Conservation (phyloP, 1,140 invertebrate species). For the Popillia japonica region DNA sequence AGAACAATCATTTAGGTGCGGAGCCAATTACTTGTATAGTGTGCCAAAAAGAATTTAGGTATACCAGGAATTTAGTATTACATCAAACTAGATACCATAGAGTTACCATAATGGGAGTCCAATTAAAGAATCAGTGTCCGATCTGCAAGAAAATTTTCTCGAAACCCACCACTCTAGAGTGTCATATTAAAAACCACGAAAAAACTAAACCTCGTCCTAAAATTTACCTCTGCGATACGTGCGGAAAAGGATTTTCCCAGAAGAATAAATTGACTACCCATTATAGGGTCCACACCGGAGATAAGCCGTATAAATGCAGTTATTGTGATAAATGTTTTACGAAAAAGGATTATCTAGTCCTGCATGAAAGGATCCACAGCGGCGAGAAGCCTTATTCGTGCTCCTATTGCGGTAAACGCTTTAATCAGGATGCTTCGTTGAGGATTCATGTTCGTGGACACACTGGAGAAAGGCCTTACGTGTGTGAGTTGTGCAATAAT, state of each 20-base stretch:
- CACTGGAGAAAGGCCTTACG: slow-evolving; percentile 56
- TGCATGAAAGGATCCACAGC: slow-evolving; percentile 67
- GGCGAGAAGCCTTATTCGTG: slow-evolving; percentile 66
- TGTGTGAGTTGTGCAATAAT: slow-evolving; percentile 51
- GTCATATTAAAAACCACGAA: slow-evolving; percentile 41
- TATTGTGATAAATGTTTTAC: slow-evolving; percentile 65
- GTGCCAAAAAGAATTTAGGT: slow-evolving; percentile 52
- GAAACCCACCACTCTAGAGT: slow-evolving; percentile 46
- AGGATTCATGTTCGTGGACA: slow-evolving; percentile 64
- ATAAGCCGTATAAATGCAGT: slow-evolving; percentile 63
- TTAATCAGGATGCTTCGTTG: slow-evolving; percentile 59
- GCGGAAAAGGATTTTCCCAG: slow-evolving; percentile 66
- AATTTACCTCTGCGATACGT: slow-evolving; percentile 60
- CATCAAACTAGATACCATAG: slow-evolving; percentile 50
- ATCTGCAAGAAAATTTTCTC: slow-evolving; percentile 51
- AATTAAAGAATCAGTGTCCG: slow-evolving; percentile 49
- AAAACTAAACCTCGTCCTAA: slow-evolving; percentile 32
- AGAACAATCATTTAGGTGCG: slow-evolving; percentile 74
- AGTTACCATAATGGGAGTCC: slow-evolving; percentile 49
- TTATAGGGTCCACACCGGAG: slow-evolving; percentile 67
- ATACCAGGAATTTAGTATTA: slow-evolving; percentile 49
- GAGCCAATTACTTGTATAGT: slow-evolving; percentile 65
- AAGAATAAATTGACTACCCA: slow-evolving; percentile 69
- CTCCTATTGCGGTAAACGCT: slow-evolving; percentile 64
- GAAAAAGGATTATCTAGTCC: slow-evolving; percentile 65